Evolutionary conservation across 2,113 vertebrate genomes (phyloP), one percentile per base, ranked within the genome.

Genomic region (Dolichotis patagonum): DNA sequence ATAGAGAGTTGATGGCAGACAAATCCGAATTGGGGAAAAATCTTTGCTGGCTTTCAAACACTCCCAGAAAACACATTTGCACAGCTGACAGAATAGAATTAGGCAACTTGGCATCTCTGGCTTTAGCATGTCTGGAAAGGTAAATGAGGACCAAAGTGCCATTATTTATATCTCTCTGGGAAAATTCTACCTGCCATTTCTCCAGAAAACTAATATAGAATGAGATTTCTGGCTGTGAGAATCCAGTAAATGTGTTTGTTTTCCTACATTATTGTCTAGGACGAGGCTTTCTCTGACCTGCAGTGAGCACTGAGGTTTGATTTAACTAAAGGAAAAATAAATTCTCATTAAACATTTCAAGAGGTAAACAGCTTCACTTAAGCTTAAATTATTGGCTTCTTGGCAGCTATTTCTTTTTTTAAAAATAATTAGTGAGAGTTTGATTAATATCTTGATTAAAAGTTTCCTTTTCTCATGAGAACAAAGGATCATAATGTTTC

Each of bases 341-440:
- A 95, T 95, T 97, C 71, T 91, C 60, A 96, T 96, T 97, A 97
- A 97, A 52, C 24, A 49, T 56, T 95, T 94, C 41, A 95, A 94
- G 65, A 92, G 56, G 54, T 32, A 96, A 96, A 95, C n/a, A 94
- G 54, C 52, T 92, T 91, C 89, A 52, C 49, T 96, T 90, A 88
- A 91, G 90, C 46, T 95, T 86, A 91, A 95, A 78, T 97, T 96
- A 60, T 82, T 97, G 56, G 20, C 43, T 88, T 93, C 38, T 95
- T 80, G 32, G 41, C 90, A 96, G 41, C 84, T 75, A 19, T 95
- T 93, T 95, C 58, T 93, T 94, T 94, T 80, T 43, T 56, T 83
- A 78, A 94, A 94, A 94, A 94, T 26, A 54, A 81, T 92, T 95
- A 94, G 75, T 91, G 69, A 20, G 78, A 92, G 12, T 96, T 97